Evolutionary conservation across 2,888 invertebrate species (phyloP).

Genomic region (Phania funesta): DNA sequence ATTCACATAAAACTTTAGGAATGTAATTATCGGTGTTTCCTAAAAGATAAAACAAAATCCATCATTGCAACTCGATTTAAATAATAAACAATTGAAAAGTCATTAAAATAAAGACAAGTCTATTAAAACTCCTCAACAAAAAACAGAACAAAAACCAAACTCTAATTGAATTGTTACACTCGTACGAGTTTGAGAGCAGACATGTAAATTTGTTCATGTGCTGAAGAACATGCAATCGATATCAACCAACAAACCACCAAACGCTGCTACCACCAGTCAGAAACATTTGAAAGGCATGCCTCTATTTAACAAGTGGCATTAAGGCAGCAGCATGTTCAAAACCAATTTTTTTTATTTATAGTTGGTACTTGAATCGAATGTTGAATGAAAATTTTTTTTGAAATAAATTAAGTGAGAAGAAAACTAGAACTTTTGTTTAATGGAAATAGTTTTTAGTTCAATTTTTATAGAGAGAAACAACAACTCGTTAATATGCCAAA

Average conservation of each 20-base stretch:
- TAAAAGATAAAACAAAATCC: neutral
- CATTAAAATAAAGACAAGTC: constrained; percentile 48
- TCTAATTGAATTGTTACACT: constrained; percentile 48
- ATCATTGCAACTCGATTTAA: constrained; percentile 8
- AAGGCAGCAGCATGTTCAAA: neutral
- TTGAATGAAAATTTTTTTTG: neutral
- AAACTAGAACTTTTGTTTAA: neutral
- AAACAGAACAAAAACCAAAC: constrained; percentile 44
- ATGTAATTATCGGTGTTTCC: neutral
- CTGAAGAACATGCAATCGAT: constrained; percentile 12
- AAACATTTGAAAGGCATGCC: constrained; percentile 42
- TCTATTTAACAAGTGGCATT: constrained; percentile 34
- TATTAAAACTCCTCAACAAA: no score
- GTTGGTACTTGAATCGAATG: no score
- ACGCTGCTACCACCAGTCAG: constrained; percentile 14
- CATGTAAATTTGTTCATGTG: neutral
- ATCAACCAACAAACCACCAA: constrained; percentile 38
- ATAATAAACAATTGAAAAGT: constrained; percentile 45
- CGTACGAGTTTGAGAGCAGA: constrained; percentile 6
- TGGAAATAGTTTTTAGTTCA: neutral
- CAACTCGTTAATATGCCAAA: neutral
- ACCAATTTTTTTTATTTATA: neutral
- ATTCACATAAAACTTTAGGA: neutral
- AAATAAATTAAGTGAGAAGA: neutral
- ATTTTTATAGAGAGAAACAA: no score